A percentile compares a stretch with the other conserved stretches of the same genome.
Conservation (phyloP, 2,113 vertebrate genomes). For the Cavia aperea region DNA sequence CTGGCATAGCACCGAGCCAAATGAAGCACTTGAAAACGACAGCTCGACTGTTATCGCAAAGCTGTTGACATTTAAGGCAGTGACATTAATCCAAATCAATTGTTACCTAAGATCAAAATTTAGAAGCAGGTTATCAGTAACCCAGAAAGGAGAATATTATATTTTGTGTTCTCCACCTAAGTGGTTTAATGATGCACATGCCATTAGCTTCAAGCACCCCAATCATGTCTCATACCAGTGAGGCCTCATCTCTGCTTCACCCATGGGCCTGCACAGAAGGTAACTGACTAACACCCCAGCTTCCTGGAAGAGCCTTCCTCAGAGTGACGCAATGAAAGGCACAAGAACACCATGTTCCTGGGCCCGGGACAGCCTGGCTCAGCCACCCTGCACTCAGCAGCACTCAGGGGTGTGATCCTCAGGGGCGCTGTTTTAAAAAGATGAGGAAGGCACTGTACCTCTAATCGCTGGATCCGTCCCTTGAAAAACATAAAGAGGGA, state of each 20-base stretch:
- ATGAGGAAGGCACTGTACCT: constrained; percentile 78
- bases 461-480: constrained; percentile 94
- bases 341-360: background rate
- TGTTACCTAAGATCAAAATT: background rate
- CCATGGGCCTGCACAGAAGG: background rate
- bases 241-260: background rate
- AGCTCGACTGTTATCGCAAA: background rate
- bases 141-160: background rate
- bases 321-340: background rate
- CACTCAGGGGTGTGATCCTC: background rate
- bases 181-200: background rate
- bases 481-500: constrained; percentile 99
- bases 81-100: background rate
- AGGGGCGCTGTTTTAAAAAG: constrained; percentile 1
- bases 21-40: background rate
- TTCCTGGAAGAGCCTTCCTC: background rate
- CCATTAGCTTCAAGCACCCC: background rate
- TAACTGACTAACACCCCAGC: background rate
- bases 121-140: background rate
- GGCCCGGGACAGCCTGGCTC: background rate
- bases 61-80: background rate
- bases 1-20: background rate
- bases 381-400: background rate
- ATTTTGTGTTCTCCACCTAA: background rate
- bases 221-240: background rate